Conservation (phyloP, 2,888 invertebrate species). For the Chloroclystis v-ata region DNA sequence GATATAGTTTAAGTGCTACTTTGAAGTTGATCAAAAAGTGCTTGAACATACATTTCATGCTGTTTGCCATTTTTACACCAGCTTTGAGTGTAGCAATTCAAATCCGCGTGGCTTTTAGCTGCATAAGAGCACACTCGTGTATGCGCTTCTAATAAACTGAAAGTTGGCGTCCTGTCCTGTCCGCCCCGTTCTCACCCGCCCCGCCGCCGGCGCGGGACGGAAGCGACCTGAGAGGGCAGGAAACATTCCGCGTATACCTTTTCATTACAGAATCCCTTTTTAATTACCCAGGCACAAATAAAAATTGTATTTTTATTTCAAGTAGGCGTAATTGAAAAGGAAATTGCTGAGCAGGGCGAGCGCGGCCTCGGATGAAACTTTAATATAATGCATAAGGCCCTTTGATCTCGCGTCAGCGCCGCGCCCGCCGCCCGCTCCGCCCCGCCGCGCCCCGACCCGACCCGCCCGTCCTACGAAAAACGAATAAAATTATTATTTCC, state of each 20-base stretch:
- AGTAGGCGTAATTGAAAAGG: constrained; percentile 78
- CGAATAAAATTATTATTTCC: constrained; percentile 33
- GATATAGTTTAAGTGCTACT: too few relatives aligned
- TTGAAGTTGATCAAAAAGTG: too few relatives aligned
- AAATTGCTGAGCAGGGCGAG: constrained; percentile 67
- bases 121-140: too few relatives aligned
- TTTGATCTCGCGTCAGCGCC: constrained; percentile 73
- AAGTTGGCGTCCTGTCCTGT: too few relatives aligned
- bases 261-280: constrained; percentile 78
- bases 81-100: too few relatives aligned
- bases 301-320: constrained; percentile 77
- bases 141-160: too few relatives aligned
- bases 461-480: too few relatives aligned
- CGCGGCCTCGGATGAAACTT: constrained; percentile 71
- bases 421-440: constrained; percentile 61
- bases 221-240: constrained; percentile 75
- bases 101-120: too few relatives aligned
- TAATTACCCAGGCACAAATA: constrained; percentile 75
- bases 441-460: too few relatives aligned
- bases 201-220: constrained; percentile 53
- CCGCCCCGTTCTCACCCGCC: too few relatives aligned
- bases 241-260: constrained; percentile 73
- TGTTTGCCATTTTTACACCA: too few relatives aligned
- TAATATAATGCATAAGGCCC: constrained; percentile 76
- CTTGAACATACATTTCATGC: too few relatives aligned